Percentiles rank a stretch among this genome's conserved stretches.
phyloP scores from a whole-genome alignment of 1,140 invertebrate species.

The Cyclargus thomasi region DNA sequence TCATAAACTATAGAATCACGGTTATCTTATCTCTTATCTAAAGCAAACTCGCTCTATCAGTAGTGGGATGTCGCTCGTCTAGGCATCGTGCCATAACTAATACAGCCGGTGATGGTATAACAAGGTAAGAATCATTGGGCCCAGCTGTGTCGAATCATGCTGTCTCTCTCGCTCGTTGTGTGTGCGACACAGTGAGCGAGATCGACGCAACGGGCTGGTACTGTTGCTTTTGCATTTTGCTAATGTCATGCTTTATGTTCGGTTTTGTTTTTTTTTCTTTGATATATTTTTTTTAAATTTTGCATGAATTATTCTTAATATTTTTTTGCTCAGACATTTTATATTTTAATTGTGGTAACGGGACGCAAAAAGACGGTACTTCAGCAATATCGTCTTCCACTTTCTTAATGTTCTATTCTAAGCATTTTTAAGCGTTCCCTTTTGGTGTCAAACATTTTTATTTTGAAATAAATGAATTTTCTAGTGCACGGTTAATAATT shows the following conservation, averaged over 20 bases:
- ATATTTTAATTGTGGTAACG: too few species aligned
- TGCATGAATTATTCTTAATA: slow-evolving; percentile 19
- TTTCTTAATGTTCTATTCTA: too few species aligned
- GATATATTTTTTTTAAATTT: slow-evolving; percentile 21
- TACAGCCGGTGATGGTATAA: slow-evolving; percentile 62
- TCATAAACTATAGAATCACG: slow-evolving; percentile 24
- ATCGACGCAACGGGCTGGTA: too few species aligned
- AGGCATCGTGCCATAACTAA: slow-evolving; percentile 27
- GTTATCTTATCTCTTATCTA: slow-evolving; percentile 53
- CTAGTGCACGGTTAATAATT: too few species aligned
- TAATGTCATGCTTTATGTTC: too few species aligned
- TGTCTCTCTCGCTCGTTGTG: slow-evolving; percentile 30
- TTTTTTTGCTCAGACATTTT: background rate
- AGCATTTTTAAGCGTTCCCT: too few species aligned
- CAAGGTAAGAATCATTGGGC: slow-evolving; percentile 48
- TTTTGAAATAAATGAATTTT: too few species aligned
- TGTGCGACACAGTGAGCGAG: background rate
- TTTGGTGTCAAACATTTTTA: too few species aligned
- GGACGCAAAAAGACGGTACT: too few species aligned
- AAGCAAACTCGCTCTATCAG: slow-evolving; percentile 53
- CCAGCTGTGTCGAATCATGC: slow-evolving; percentile 47
- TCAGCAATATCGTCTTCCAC: too few species aligned
- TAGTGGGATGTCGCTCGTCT: slow-evolving; percentile 3
- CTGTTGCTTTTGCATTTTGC: too few species aligned
- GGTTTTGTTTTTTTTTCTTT: slow-evolving; percentile 19